Evolutionary conservation across 2,113 vertebrate genomes (phyloP).

Genomic region (Procavia capensis): DNA sequence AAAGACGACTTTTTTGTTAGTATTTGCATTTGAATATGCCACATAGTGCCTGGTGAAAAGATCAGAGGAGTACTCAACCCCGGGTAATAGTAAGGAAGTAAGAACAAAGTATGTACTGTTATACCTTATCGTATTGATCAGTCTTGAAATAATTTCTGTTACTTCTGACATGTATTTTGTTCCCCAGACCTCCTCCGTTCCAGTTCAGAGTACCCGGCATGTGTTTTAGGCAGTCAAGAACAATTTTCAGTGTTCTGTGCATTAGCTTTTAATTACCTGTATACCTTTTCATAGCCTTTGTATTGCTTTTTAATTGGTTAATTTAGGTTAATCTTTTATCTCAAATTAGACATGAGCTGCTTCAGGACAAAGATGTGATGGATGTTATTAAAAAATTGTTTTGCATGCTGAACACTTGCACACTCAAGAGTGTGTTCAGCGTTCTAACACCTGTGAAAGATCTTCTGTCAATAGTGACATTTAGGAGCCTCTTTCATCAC

Average conservation of each 20-base stretch:
- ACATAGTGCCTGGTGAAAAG: background rate
- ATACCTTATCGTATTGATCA: background rate
- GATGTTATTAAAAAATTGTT: too few species aligned
- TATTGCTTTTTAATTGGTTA: conserved; percentile 54
- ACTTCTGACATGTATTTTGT: background rate
- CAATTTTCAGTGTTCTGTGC: background rate
- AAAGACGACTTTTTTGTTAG: background rate
- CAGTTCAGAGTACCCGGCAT: background rate
- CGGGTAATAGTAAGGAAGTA: background rate
- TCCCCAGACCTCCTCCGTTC: background rate
- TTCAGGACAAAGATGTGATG: conserved; percentile 10
- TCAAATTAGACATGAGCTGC: conserved; percentile 6
- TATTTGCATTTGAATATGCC: background rate
- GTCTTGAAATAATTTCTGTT: background rate
- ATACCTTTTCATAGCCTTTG: conserved; percentile 27
- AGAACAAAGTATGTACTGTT: background rate
- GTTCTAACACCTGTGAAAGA: background rate
- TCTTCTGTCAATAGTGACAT: conserved; percentile 18
- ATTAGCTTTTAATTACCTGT: conserved; percentile 12
- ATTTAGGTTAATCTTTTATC: conserved; percentile 59
- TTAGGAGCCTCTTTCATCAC: conserved; percentile 14
- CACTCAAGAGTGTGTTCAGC: background rate
- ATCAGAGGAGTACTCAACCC: background rate
- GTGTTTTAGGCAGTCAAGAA: conserved; percentile 25
- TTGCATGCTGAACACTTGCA: background rate